Evolutionary conservation across 2,888 invertebrate genomes (phyloP).

Genomic region (Tortrix viridana): DNA sequence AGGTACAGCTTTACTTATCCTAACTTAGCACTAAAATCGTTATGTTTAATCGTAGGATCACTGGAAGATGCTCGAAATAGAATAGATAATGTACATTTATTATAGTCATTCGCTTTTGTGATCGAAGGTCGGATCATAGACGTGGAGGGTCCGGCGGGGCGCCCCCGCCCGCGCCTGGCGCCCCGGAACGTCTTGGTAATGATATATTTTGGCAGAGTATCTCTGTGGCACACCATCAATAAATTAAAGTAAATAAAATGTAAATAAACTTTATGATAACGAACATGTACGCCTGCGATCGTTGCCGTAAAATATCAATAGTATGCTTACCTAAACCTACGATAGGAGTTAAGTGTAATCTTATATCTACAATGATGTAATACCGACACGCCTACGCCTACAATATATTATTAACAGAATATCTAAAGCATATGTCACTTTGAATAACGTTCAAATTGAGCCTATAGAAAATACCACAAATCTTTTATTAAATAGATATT

Average conservation of each 20-base stretch:
- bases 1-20: conserved; percentile 76
- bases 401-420: conserved; percentile 84
- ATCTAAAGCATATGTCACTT: conserved; percentile 85
- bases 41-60: conserved; percentile 75
- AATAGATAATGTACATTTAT: conserved; percentile 64
- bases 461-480: conserved; percentile 85
- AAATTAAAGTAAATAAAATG: conserved; percentile 83
- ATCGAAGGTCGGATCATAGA: conserved; percentile 45
- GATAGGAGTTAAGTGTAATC: conserved; percentile 72
- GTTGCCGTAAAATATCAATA: conserved; percentile 81
- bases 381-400: conserved; percentile 81
- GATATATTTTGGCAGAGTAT: conserved; percentile 85
- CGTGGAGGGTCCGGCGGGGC: conserved; percentile 3
- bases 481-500: conserved; percentile 85
- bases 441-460: conserved; percentile 84
- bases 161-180: conserved; percentile 44
- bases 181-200: conserved; percentile 75
- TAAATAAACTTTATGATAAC: conserved; percentile 81
- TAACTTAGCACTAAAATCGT: conserved; percentile 76
- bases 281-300: conserved; percentile 81
- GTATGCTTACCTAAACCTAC: conserved; percentile 76
- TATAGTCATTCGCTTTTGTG: conserved; percentile 61
- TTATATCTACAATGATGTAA: conserved; percentile 76
- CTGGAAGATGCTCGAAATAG: conserved; percentile 80
- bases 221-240: conserved; percentile 84